Conservation (phyloP, 2,797 vertebrate species). For the Notolabrus celidotus region DNA sequence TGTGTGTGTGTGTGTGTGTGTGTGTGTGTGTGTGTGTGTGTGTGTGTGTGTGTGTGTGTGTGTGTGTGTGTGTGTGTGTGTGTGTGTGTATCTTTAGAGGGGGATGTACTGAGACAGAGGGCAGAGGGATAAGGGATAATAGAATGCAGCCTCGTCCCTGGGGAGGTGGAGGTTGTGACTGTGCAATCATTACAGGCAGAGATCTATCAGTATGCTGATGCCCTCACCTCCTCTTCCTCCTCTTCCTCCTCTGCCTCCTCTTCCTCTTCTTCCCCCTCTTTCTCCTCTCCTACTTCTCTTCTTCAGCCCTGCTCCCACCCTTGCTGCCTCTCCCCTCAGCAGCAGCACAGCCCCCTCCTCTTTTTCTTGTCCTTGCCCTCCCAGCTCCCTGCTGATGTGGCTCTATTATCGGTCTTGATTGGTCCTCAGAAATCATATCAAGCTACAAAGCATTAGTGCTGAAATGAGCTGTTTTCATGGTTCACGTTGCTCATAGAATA, state of each 20-base stretch:
- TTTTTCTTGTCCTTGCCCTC: slow-evolving; percentile 49
- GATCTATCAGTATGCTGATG: slow-evolving; percentile 82
- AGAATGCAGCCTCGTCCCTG: slow-evolving; percentile 79
- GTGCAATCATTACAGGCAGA: slow-evolving; percentile 86
- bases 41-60: slow-evolving; percentile 20
- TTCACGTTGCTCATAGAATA: background rate
- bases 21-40: slow-evolving; percentile 13
- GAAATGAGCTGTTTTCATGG: slow-evolving; percentile 13
- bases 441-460: background rate
- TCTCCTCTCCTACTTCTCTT: too few species aligned
- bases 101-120: slow-evolving; percentile 46
- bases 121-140: slow-evolving; percentile 78
- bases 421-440: slow-evolving; percentile 19
- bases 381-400: slow-evolving; percentile 36
- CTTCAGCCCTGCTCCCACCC: slow-evolving; percentile 3
- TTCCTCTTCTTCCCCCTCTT: slow-evolving; percentile 15
- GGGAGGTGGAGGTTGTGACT: slow-evolving; percentile 82
- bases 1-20: slow-evolving; percentile 11
- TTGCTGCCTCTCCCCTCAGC: background rate
- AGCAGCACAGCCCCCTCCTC: slow-evolving; percentile 31
- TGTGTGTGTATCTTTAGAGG: slow-evolving; percentile 1
- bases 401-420: slow-evolving; percentile 44
- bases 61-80: slow-evolving; percentile 10
- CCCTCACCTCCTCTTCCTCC: slow-evolving; percentile 56
- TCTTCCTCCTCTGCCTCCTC: slow-evolving; percentile 15